Evolutionary conservation across 1,140 invertebrate species (phyloP).

Genomic region (Pomacea maculata): DNA sequence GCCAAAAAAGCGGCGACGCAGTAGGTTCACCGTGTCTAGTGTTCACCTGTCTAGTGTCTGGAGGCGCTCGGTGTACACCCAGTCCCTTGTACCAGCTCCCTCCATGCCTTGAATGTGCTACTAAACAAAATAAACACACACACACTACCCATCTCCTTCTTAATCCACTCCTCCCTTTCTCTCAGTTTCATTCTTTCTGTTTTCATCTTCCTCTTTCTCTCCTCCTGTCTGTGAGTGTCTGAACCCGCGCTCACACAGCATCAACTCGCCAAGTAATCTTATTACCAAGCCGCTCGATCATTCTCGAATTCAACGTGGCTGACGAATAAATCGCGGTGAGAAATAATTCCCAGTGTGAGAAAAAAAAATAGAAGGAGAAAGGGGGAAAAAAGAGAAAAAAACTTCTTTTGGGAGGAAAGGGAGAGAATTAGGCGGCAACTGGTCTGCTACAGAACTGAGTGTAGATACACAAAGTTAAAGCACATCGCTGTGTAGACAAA

Average conservation of each 20-base stretch:
- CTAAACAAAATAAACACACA: not conserved
- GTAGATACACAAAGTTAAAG: not conserved
- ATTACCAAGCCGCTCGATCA: not conserved
- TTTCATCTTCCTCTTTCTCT: slow-evolving; percentile 16
- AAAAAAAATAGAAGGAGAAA: not conserved
- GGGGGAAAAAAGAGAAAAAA: not conserved
- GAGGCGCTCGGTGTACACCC: too few relatives aligned
- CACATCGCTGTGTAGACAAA: not conserved
- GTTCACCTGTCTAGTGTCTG: too few relatives aligned
- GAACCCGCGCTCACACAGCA: not conserved
- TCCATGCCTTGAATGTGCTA: not conserved
- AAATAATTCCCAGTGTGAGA: not conserved
- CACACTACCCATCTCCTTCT: not conserved
- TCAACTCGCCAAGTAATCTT: not conserved
- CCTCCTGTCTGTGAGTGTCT: not conserved
- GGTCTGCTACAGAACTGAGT: too few relatives aligned
- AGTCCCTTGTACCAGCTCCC: too few relatives aligned
- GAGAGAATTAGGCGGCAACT: not conserved
- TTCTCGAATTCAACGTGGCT: not conserved
- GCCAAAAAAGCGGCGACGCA: too few relatives aligned
- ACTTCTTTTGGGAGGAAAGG: too few relatives aligned
- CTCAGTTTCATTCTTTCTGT: not conserved
- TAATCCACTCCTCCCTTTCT: not conserved
- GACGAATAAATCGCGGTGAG: not conserved
- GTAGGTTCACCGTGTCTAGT: too few relatives aligned